These are phyloP conservation scores for Hestina assimilis DNA, from an alignment of 1,140 invertebrate species.

Conservation along the genomic window DNA sequence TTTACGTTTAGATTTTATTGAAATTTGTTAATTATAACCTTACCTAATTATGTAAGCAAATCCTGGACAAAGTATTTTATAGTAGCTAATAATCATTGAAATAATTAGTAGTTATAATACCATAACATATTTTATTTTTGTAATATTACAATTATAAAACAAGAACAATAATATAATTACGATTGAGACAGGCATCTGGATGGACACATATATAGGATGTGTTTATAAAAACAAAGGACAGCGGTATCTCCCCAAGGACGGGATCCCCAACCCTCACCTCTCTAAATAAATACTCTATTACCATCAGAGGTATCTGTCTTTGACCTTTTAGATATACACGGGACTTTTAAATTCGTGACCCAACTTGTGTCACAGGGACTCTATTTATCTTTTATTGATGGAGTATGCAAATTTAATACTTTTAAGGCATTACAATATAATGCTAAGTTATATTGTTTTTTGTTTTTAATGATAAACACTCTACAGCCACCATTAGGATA, in stretches of 20 bases:
- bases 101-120: no score
- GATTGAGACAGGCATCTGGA: neutral
- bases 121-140: no score
- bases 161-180: neutral
- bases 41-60: no score
- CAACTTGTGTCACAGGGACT: neutral
- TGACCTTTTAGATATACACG: slow-evolving; percentile 19
- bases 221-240: slow-evolving; percentile 31
- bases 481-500: no score
- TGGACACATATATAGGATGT: neutral
- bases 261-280: slow-evolving; percentile 15
- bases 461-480: no score
- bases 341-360: slow-evolving; percentile 17
- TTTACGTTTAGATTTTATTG: no score
- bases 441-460: no score
- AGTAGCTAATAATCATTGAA: no score
- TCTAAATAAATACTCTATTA: slow-evolving; percentile 40
- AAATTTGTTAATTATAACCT: no score
- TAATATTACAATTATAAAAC: no score
- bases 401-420: slow-evolving; percentile 4
- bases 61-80: no score
- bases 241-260: slow-evolving; percentile 21
- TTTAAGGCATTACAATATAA: no score
- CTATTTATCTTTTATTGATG: slow-evolving; percentile 8
- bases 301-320: slow-evolving; percentile 22